Percentiles rank a stretch among this genome's conserved stretches.
These are phyloP conservation scores for Holocentrus rufus DNA, from an alignment of 2,797 vertebrate genomes.

Conservation along the genomic window DNA sequence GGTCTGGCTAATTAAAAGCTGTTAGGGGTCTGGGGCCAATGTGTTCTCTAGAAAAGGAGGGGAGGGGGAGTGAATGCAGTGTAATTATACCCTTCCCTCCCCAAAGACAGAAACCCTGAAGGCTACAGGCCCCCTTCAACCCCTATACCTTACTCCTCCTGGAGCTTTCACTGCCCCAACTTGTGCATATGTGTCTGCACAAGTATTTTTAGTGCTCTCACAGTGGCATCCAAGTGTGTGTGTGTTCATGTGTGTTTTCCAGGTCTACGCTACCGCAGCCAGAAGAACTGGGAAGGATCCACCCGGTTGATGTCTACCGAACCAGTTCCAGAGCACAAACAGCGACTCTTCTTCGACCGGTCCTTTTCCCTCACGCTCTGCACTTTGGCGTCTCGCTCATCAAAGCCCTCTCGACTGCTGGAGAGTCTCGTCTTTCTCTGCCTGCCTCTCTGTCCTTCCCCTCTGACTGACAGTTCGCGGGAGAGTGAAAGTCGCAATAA, in stretches of 20 bases:
- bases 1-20: constrained; percentile 79
- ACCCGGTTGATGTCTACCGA: too few species aligned
- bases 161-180: constrained; percentile 61
- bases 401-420: constrained; percentile 33
- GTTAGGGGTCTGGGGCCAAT: constrained; percentile 79
- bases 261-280: neutral
- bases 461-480: constrained; percentile 64
- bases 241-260: constrained; percentile 4
- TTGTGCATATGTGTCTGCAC: constrained; percentile 34
- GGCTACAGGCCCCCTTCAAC: constrained; percentile 70
- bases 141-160: constrained; percentile 53
- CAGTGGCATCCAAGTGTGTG: constrained; percentile 18
- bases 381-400: constrained; percentile 33
- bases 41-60: constrained; percentile 69
- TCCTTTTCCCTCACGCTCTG: neutral
- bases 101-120: constrained; percentile 69
- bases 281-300: neutral
- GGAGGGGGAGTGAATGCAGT: constrained; percentile 76
- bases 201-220: constrained; percentile 26
- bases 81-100: constrained; percentile 80
- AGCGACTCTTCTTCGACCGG: neutral
- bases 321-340: neutral
- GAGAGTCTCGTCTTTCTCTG: constrained; percentile 33
- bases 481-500: constrained; percentile 67
- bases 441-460: constrained; percentile 29